Base-by-base conservation (phyloP, 2,888 invertebrate genomes). In the Periphyllus acericola region DNA sequence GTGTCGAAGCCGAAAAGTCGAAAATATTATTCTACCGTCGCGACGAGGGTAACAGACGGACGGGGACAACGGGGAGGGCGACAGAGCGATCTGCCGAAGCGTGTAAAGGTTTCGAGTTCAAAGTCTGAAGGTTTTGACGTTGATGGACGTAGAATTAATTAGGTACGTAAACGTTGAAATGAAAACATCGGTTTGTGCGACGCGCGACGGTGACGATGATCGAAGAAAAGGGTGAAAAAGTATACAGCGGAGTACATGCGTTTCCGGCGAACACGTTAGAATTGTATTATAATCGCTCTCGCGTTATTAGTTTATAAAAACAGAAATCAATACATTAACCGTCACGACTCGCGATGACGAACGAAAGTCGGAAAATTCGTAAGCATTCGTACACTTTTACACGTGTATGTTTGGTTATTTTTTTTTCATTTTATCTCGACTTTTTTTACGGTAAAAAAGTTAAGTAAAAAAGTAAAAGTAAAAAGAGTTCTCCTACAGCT, bases 91-190 rank as follows among this genome's bases (percentile, higher is more conserved):
- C 6, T 21, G 11, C 46, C 36, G 19, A 76, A 36, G 80, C 66
- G 80, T n/a, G 36, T n/a, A 52, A 21, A 19, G 52, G 11, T 29
- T 78, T 4, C 29, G 21, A 78, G 55, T 78, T 78, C 21, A 11
- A 25, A 40, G 32, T 34, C 29, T n/a, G 46, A 34, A 34, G 11
- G 14, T 82, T 72, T 82, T 72, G 52, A 17, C 52, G 19, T 72
- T 82, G 52, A 82, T 25, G 14, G 52, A 82, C 71, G 71, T 68
- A 21, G 52, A 55, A 55, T 55, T 78, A 78, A 78, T 78, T 78
- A 55, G 21, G 19, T 3, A 55, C 21, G 19, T 3, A 34, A 78
- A 78, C 2, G 32, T 78, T 34, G 3, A 34, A 78, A 34, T 55
- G 32, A 78, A 76, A 78, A 55, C 46, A 74, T 74, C 8, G 25